Conservation (phyloP, 2,888 invertebrate species). For the Campoplex capitator region DNA sequence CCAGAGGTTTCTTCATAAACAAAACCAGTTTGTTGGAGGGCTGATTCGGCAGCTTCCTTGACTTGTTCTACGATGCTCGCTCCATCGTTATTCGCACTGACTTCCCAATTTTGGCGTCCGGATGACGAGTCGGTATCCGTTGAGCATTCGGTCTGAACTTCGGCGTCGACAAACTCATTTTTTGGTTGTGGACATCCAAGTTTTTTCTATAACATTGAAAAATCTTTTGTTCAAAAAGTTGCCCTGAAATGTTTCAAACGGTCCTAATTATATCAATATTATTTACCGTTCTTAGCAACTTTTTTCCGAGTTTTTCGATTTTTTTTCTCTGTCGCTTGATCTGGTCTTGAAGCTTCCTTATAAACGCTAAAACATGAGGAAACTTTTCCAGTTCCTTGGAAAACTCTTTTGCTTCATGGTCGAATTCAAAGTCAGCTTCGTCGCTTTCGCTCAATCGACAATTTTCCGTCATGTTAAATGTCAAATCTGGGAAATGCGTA, state of each 20-base stretch:
- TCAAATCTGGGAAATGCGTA: conserved; percentile 37
- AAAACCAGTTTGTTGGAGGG: conserved; percentile 91
- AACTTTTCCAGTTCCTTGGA: conserved; percentile 85
- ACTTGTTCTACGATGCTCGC: conserved; percentile 90
- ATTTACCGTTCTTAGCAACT: conserved; percentile 86
- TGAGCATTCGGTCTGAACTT: conserved; percentile 76
- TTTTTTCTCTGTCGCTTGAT: conserved; percentile 87
- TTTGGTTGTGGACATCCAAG: conserved; percentile 73
- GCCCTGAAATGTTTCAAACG: neutral
- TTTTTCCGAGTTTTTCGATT: conserved; percentile 87
- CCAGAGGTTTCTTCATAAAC: conserved; percentile 95
- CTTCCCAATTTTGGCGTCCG: conserved; percentile 73
- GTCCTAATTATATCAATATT: neutral
- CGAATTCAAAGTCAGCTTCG: conserved; percentile 71
- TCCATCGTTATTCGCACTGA: conserved; percentile 71
- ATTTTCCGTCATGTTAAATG: conserved; percentile 67
- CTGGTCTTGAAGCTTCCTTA: conserved; percentile 86
- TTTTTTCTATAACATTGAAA: conserved; percentile 40
- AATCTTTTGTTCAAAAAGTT: neutral
- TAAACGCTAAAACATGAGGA: conserved; percentile 87
- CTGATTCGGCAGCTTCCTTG: conserved; percentile 91
- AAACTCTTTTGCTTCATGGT: conserved; percentile 71
- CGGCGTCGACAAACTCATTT: conserved; percentile 76
- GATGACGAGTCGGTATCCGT: conserved; percentile 71
- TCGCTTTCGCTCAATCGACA: conserved; percentile 73